Evolutionary conservation across 2,113 vertebrate species (phyloP).

Genomic region (Urocynchramus pylzowi): DNA sequence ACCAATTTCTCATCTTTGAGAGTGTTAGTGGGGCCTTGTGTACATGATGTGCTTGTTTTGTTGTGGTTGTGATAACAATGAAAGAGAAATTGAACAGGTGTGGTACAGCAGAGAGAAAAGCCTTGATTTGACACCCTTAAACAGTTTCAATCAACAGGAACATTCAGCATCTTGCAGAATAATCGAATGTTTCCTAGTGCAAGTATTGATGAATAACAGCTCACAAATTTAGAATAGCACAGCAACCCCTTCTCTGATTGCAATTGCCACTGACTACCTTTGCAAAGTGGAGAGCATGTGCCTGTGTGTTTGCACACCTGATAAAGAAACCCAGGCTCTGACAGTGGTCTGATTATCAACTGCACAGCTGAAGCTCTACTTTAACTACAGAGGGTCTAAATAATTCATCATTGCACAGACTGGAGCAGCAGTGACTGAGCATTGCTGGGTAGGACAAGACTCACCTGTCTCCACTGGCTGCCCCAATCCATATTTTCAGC

Average conservation of each 20-base stretch:
- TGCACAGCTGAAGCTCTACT: not conserved
- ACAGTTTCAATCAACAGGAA: slow-evolving; percentile 27
- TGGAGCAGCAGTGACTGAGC: not conserved
- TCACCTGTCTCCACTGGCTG: not conserved
- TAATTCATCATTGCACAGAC: not conserved
- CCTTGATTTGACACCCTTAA: not conserved
- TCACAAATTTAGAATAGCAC: slow-evolving; percentile 4
- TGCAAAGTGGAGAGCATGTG: not conserved
- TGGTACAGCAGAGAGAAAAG: not conserved
- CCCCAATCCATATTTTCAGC: not conserved
- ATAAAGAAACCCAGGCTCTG: not conserved
- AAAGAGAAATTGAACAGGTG: not conserved
- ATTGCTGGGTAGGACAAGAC: not conserved
- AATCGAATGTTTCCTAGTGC: not conserved
- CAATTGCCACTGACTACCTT: not conserved
- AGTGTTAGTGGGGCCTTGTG: not conserved
- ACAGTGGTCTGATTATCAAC: not conserved
- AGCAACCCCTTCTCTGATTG: slow-evolving; percentile 3
- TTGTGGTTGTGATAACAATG: not conserved
- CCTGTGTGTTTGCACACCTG: not conserved
- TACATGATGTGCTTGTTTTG: not conserved
- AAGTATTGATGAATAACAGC: not conserved
- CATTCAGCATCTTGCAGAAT: not conserved
- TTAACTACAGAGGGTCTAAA: not conserved
- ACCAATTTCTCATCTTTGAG: not conserved